A percentile compares a stretch with the other conserved stretches of the same genome.
phyloP scores from a whole-genome alignment of 2,113 vertebrate genomes.

The Lycocorax pyrrhopterus region DNA sequence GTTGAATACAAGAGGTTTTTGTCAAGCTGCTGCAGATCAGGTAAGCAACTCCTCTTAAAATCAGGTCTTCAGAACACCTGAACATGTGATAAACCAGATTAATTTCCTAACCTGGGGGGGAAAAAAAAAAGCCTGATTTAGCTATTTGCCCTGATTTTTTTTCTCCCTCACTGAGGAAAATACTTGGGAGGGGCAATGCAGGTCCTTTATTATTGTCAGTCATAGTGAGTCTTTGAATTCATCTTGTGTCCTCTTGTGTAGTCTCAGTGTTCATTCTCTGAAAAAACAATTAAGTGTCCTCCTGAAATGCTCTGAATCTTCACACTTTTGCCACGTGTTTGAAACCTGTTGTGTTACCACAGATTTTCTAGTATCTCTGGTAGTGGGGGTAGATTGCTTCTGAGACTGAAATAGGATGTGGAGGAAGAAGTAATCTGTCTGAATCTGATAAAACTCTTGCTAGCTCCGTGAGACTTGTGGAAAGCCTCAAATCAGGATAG shows the following conservation, averaged over 20 bases:
- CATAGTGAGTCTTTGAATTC: not conserved
- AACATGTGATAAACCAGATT: not conserved
- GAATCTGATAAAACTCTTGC: not conserved
- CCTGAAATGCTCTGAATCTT: not conserved
- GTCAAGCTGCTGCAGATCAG: not conserved
- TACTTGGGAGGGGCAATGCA: not conserved
- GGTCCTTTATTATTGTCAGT: not conserved
- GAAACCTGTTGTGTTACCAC: not conserved
- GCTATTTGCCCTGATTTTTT: not conserved
- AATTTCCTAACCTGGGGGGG: not conserved
- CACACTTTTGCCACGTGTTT: not conserved
- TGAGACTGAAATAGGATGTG: not conserved
- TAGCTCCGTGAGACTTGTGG: not conserved
- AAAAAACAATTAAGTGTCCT: not conserved
- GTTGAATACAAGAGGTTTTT: not conserved
- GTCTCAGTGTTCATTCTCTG: not conserved
- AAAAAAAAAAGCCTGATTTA: not conserved
- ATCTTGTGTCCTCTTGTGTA: not conserved
- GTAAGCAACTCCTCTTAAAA: not conserved
- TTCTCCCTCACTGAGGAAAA: not conserved
- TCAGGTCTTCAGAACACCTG: not conserved
- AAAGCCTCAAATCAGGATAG: not conserved
- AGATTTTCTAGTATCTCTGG: not conserved
- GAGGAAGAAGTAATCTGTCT: not conserved
- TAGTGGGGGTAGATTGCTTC: not conserved